Evolutionary conservation across 2,888 invertebrate species (phyloP), one percentile per base, ranked within the genome.

Genomic region (Labia minor): DNA sequence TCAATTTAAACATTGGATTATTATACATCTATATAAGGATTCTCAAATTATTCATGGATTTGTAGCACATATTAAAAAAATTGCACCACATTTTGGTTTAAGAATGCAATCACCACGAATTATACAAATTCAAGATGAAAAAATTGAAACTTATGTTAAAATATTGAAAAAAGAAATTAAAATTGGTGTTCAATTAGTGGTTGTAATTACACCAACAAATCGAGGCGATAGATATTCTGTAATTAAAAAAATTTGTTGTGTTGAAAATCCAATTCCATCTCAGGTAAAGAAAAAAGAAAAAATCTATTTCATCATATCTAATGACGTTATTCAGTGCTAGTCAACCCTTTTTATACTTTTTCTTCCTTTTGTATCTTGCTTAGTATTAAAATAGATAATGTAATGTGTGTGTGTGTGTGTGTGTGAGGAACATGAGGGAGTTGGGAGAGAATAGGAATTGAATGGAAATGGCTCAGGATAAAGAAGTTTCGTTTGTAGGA

Each of bases 151-250:
- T 0, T 92, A 86, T 75, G 80, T 88, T 0, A 76, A 76, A 18
- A 82, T 82, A 0, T 76, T 90, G 11, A 82, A 83, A 69, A 78
- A 78, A 16, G 74, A 78, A 14, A 81, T 86, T 20, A 78, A 78
- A 0, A 71, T 77, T 0, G 70, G 74, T 8, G 73, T 85, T 3
- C 89, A 95, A 78, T 79, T 94, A 61, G 86, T 92, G 0, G 90
- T 95, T 0, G 81, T 88, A 0, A 85, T 97, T 19, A 89, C 90
- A 71, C 92, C 94, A 0, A 86, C 87, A 0, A 79, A 84, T 19
- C 79, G 95, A 20, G 89, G 90, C 70, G 96, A 96, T 75, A 82
- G 93, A 0, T 97, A 97, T 74, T 80, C 87, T 0, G 89, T 92
- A 0, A 86, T 97, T 0, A 97, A 97, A 78, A 90, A 87, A 72